Evolutionary conservation across 2,797 vertebrate genomes (phyloP).

Genomic region (Phrynocephalus guinanensis): DNA sequence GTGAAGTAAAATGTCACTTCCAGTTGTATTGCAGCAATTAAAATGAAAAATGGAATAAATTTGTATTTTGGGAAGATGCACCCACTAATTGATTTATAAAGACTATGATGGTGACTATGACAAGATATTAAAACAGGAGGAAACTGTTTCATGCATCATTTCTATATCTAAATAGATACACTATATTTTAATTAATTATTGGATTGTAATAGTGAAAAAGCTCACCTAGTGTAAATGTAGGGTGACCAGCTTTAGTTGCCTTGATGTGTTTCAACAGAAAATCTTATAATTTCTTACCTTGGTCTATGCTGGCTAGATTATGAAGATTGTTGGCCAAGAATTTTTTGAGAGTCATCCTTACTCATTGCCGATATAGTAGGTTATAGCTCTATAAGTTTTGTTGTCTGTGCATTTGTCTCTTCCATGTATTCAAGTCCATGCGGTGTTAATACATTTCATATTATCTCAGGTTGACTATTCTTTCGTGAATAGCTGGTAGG

Average conservation of each 20-base stretch:
- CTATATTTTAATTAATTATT: not conserved
- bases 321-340: too few relatives aligned
- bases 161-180: not conserved
- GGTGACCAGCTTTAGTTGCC: not conserved
- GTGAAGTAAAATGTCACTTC: not conserved
- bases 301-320: too few relatives aligned
- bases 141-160: not conserved
- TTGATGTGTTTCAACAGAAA: too few relatives aligned
- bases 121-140: not conserved
- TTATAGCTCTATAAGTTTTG: not conserved
- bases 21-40: not conserved
- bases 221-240: not conserved
- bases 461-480: conserved; percentile 9
- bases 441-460: conserved; percentile 32
- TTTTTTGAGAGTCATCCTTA: too few relatives aligned
- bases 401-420: not conserved
- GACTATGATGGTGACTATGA: not conserved
- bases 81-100: not conserved
- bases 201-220: not conserved
- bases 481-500: not conserved
- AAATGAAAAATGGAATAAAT: not conserved
- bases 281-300: too few relatives aligned
- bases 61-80: not conserved
- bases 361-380: too few relatives aligned
- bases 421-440: conserved; percentile 31